phyloP scores from a whole-genome alignment of 2,888 invertebrate species.

The Conistra vaccinii region DNA sequence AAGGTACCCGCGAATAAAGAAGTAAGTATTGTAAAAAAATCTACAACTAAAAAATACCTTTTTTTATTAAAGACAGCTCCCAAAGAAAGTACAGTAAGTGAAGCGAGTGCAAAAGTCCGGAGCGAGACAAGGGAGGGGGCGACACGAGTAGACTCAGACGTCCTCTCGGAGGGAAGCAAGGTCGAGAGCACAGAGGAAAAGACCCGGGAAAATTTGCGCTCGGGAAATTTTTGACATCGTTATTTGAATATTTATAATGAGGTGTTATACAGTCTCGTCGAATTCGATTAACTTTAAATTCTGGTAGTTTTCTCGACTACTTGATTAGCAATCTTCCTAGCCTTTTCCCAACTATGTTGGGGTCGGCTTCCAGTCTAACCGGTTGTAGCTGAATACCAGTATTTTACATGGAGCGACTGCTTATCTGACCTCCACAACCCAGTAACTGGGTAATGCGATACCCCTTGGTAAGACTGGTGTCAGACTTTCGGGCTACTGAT shows the following conservation, averaged over 20 bases:
- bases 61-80: slow-evolving; percentile 13
- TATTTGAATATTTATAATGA: slow-evolving; percentile 35
- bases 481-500: no score
- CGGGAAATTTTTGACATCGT: slow-evolving; percentile 15
- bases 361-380: no score
- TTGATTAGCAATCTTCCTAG: no score
- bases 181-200: slow-evolving; percentile 46
- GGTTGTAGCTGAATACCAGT: no score
- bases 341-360: no score
- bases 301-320: background rate
- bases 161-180: slow-evolving; percentile 55
- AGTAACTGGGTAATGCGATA: no score
- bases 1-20: background rate
- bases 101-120: slow-evolving; percentile 39
- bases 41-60: background rate
- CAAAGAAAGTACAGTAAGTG: slow-evolving; percentile 29
- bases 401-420: no score
- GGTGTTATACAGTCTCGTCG: background rate
- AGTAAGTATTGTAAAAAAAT: background rate
- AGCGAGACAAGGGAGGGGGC: slow-evolving; percentile 35
- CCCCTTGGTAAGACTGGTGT: no score
- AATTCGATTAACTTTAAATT: slow-evolving; percentile 6
- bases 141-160: slow-evolving; percentile 37
- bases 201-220: slow-evolving; percentile 17
- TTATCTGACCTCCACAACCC: no score